Evolutionary conservation across 2,888 invertebrate genomes (phyloP), one percentile per base, ranked within the genome.

Genomic region (Alviniconcha strummeri): DNA sequence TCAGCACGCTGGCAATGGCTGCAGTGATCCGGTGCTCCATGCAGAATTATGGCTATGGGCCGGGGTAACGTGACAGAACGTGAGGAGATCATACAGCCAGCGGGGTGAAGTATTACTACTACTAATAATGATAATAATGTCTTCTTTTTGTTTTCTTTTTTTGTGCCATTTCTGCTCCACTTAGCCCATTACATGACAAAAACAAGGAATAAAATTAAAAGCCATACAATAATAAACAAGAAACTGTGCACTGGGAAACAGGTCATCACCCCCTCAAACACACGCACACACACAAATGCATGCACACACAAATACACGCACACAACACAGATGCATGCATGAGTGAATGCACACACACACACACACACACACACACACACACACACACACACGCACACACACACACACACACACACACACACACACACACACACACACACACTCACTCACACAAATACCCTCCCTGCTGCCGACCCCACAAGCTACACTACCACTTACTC

Each of bases 401-500:
- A 64, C 9, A 9, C 9, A 64, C 9, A 64, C 11, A 60, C 60
- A 13, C 7, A n/a, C n/a, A n/a, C 36, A 36, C 36, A 36, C 36
- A 36, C 36, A 36, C 36, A 36, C 36, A 36, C 36, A 36, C 36
- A 1, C 36, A 36, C 36, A 36, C 36, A 36, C 0, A 36, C 3
- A 36, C 36, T 60, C 8, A 60, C 7, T 7, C 8, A 13, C 7
- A 60, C 60, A 60, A 60, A 60, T 13, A 60, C 64, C 64, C 3
- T 3, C 36, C 36, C 36, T 36, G 36, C 36, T 36, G 36, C 36
- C 36, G 0, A 36, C 36, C 36, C 36, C 3, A 36, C 36, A 36
- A 36, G 36, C 36, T 36, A 36, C 36, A 36, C 36, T 67, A 11
- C 56, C 9, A 78, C 92, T 90, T 88, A 94, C 94, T 93, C 87